phyloP scores from a whole-genome alignment of 2,113 vertebrate genomes.

The Columba janthina region DNA sequence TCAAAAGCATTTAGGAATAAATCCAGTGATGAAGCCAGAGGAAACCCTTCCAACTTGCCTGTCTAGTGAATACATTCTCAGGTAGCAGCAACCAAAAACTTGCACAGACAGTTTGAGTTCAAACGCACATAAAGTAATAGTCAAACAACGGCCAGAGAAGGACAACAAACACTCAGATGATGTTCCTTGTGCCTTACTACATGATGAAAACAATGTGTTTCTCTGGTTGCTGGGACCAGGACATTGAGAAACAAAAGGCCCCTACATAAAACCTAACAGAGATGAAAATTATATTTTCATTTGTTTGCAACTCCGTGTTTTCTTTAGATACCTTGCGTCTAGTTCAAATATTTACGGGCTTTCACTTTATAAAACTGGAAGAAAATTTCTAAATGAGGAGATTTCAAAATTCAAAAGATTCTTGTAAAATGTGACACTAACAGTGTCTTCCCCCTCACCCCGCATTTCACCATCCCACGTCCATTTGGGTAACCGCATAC shows the following conservation, averaged over 20 bases:
- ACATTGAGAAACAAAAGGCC: not conserved
- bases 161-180: not conserved
- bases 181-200: not conserved
- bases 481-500: not conserved
- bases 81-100: not conserved
- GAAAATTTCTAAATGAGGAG: not conserved
- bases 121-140: not conserved
- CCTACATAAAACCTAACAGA: not conserved
- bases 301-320: not conserved
- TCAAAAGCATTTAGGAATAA: slow-evolving; percentile 25
- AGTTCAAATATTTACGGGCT: not conserved
- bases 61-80: not conserved
- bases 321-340: not conserved
- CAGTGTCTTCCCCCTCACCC: not conserved
- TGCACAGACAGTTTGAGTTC: not conserved
- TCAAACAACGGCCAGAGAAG: not conserved
- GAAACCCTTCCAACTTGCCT: not conserved
- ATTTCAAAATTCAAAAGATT: not conserved
- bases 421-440: not conserved
- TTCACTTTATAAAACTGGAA: not conserved
- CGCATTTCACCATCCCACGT: not conserved
- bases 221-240: not conserved
- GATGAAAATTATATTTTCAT: not conserved
- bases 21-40: not conserved
- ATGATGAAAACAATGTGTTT: not conserved